A percentile compares a stretch with the other conserved stretches of the same genome.
Evolutionary conservation across 1,140 invertebrate species (phyloP).

Genomic region (Pseudomyrmex sp.): DNA sequence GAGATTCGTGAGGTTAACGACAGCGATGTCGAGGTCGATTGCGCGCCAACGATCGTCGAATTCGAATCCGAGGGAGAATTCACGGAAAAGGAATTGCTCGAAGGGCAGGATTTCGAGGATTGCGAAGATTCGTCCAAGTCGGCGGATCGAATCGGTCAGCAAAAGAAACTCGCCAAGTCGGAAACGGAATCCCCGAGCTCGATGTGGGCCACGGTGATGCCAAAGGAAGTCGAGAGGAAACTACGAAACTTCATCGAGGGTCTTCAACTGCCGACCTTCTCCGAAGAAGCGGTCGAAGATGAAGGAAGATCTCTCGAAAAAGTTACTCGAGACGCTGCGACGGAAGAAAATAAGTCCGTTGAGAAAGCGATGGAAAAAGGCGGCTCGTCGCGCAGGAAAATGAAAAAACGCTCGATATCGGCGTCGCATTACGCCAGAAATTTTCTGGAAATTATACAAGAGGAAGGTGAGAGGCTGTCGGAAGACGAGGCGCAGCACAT

Average conservation of each 20-base stretch:
- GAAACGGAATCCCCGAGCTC: conserved; percentile 20
- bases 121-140: background rate
- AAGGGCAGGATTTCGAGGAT: conserved; percentile 16
- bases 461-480: conserved; percentile 85
- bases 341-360: background rate
- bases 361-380: conserved; percentile 9
- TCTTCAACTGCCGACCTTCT: conserved; percentile 85
- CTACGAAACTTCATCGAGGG: conserved; percentile 86
- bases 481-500: conserved; percentile 80
- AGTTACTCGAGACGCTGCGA: conserved; percentile 71
- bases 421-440: conserved; percentile 87
- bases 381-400: conserved; percentile 77
- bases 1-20: conserved; percentile 82
- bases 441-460: conserved; percentile 89
- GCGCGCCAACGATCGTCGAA: conserved; percentile 82
- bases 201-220: conserved; percentile 76
- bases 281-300: conserved; percentile 73
- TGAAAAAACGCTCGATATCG: conserved; percentile 86
- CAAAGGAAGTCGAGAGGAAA: conserved; percentile 83
- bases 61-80: conserved; percentile 84
- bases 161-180: conserved; percentile 23
- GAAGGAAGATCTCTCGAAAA: background rate
- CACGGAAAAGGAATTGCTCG: conserved; percentile 83
- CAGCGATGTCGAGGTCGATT: conserved; percentile 74
- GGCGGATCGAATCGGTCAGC: conserved; percentile 51